A percentile compares a stretch with the other conserved stretches of the same genome.
These are phyloP conservation scores for Dryocosmus kuriphilus DNA, from an alignment of 2,888 invertebrate genomes.

Conservation along the genomic window DNA sequence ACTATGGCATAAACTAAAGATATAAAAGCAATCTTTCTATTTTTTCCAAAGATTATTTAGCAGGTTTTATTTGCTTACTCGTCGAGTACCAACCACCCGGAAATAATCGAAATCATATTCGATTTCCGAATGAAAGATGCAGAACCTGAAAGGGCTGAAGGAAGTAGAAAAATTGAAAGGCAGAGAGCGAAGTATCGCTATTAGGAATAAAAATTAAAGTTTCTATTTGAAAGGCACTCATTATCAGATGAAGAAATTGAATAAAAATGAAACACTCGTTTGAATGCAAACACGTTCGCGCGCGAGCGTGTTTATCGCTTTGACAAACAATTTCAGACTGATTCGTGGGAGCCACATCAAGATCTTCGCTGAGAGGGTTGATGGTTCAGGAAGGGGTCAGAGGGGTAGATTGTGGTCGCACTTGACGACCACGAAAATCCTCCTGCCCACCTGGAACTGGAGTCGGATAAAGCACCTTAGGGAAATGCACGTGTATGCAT, in stretches of 20 bases:
- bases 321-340: slow-evolving; percentile 32
- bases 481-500: slow-evolving; percentile 35
- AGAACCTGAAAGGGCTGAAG: not conserved
- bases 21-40: too few species aligned
- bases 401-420: slow-evolving; percentile 12
- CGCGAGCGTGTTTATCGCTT: slow-evolving; percentile 24
- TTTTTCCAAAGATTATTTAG: not conserved
- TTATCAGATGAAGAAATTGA: not conserved
- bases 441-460: slow-evolving; percentile 24
- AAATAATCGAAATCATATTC: slow-evolving; percentile 31
- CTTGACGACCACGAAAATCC: slow-evolving; percentile 31
- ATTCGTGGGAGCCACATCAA: slow-evolving; percentile 3
- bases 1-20: too few species aligned
- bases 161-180: not conserved
- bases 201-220: not conserved
- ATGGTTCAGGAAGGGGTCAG: not conserved
- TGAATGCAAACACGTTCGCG: not conserved
- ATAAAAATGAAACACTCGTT: not conserved
- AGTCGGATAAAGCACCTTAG: slow-evolving; percentile 32
- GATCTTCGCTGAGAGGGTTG: slow-evolving; percentile 22
- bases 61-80: not conserved
- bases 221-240: not conserved
- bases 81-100: slow-evolving; percentile 11
- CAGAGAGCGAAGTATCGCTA: not conserved
- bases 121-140: not conserved